Evolutionary conservation across 2,113 vertebrate genomes (phyloP), one percentile per base, ranked within the genome.

Genomic region (Prietella phreatophila): DNA sequence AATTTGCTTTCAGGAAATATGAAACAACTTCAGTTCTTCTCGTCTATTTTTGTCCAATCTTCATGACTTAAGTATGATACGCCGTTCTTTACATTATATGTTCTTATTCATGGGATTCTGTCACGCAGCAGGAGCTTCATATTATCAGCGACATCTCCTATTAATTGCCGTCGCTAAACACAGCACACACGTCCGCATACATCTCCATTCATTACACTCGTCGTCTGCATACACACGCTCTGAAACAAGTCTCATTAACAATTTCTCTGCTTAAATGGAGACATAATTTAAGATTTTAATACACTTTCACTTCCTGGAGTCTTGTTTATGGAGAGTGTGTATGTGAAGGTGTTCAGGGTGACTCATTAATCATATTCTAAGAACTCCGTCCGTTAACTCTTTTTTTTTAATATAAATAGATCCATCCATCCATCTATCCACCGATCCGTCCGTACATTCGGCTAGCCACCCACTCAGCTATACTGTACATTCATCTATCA

Each of bases 171-270:
- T 42, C 19, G 39, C 71, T 78, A 61, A 86, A 36, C 42, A 36
- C 17, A 36, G 60, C n/a, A 13, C 56, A 15, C 14, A 63, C 60
- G 13, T 53, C 53, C 39, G n/a, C 85, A 86, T 86, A 53, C 73
- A 79, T 80, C 85, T 80, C 58, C 85, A 80, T 86, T 65, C 58
- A 86, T 86, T 79, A 86, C 27, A 42, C n/a, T 80, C 85, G 67
- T 65, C 25, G 60, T 33, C 56, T 73, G 50, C 56, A 17, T 14
- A 9, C 84, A 61, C 53, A 27, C 56, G 14, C 55, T 30, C 30
- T 71, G 27, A 82, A 82, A 82, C 47, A 58, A n/a, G 61, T 69
- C 86, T 87, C 85, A 86, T 86, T 80, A 87, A 58, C 25, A 65
- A 56, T 71, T 65, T n/a, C 61, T 36, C 6, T 56, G 73, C 42